Evolutionary conservation across 2,797 vertebrate genomes (phyloP), one percentile per base, ranked within the genome.

Genomic region (Triplophysa yarkandensis): DNA sequence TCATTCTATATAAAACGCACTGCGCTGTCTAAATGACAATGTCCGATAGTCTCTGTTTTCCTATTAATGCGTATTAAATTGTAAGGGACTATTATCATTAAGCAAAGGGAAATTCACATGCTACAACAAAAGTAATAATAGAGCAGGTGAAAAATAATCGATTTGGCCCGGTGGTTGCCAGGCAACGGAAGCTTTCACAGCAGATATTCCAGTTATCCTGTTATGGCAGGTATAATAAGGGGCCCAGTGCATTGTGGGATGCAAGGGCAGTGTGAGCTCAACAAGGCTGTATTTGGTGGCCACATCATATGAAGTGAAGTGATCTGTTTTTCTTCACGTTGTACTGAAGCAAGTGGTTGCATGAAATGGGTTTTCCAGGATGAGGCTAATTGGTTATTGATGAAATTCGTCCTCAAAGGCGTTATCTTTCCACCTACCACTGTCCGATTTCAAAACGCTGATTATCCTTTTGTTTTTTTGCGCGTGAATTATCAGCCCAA

Each of bases 141-240:
- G 80, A 87, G 39, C 41, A 32, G 82, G 85, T 6, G 4, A 63
- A 55, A 83, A 79, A 89, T 87, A 80, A 85, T 81, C 74, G 78
- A 83, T 83, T 83, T 71, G 72, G 79, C 82, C 83, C 72, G 21
- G 39, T 14, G 81, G 94, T 96, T 96, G 92, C 95, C 87, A 93
- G 84, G 95, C 90, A 94, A 95, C 95, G 84, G 82, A 81, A 80
- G 75, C 80, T 72, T 84, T 81, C 84, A 83, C 83, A 85, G 87
- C 83, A 83, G 79, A 79, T 88, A 88, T 81, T 85, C 90, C 54
- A 67, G 63, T 39, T 68, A 88, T 87, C 82, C 88, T 86, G 88
- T 93, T 93, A 90, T 93, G 84, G 82, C 88, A 92, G 88, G 90
- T 92, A 91, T 87, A 92, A 84, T 88, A 85, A 88, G 89, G 90